A percentile compares a stretch with the other conserved stretches of the same genome.
These are phyloP conservation scores for Alentia gelatinosa DNA, from an alignment of 2,888 invertebrate species.

Conservation along the genomic window DNA sequence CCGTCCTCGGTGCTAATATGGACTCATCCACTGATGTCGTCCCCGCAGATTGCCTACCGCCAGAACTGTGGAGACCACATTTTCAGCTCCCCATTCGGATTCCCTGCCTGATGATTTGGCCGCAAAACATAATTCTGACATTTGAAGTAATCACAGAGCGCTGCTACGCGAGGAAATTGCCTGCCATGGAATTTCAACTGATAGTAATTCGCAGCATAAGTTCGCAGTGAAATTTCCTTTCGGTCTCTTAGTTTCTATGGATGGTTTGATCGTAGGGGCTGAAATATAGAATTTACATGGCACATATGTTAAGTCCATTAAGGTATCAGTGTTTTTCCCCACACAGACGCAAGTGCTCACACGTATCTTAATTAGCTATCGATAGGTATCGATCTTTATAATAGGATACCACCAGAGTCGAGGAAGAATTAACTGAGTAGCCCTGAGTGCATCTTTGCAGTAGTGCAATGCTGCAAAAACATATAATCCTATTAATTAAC, in stretches of 20 bases:
- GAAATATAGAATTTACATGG: too few relatives aligned
- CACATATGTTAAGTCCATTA: too few relatives aligned
- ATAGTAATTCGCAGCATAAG: not conserved
- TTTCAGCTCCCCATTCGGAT: not conserved
- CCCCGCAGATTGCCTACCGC: not conserved
- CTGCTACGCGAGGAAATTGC: not conserved
- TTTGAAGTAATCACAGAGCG: conserved; percentile 14
- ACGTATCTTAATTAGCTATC: not conserved
- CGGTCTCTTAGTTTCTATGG: too few relatives aligned
- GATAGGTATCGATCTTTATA: not conserved
- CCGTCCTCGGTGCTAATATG: not conserved
- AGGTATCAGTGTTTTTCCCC: too few relatives aligned
- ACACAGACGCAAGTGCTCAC: too few relatives aligned
- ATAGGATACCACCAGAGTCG: too few relatives aligned
- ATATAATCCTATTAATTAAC: too few relatives aligned
- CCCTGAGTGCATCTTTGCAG: too few relatives aligned
- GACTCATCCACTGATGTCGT: not conserved
- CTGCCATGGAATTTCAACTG: not conserved
- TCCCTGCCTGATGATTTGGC: not conserved
- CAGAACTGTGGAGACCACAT: not conserved
- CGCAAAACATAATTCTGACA: not conserved
- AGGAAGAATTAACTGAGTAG: too few relatives aligned
- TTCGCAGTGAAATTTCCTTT: too few relatives aligned
- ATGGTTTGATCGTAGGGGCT: too few relatives aligned
- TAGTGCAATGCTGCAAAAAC: too few relatives aligned